Conservation (phyloP, 53 echinoderm and acorn worm species). For the Hippasteria phrygiana region DNA sequence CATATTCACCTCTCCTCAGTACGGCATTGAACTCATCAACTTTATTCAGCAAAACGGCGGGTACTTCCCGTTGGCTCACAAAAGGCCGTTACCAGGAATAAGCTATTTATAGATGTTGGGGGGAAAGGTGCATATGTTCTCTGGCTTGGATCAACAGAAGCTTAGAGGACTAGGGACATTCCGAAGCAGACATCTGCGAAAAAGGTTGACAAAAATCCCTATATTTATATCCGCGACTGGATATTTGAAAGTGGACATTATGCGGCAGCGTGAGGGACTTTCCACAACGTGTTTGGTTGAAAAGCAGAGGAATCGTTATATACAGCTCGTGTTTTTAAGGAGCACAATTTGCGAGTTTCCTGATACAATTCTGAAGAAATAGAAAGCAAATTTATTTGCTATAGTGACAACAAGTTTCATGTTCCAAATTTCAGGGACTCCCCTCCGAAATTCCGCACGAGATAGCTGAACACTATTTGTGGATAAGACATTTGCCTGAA, state of each 20-base stretch:
- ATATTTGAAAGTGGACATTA: neutral
- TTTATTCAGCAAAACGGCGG: neutral
- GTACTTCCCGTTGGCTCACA: constrained; percentile 21
- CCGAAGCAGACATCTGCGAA: neutral
- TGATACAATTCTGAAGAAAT: too few species aligned
- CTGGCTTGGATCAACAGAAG: too few species aligned
- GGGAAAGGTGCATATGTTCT: neutral
- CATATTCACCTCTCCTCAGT: neutral
- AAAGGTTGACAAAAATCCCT: neutral
- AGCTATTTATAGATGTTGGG: too few species aligned
- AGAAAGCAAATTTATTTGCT: too few species aligned
- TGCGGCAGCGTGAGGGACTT: neutral
- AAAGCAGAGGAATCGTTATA: neutral
- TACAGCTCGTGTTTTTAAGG: too few species aligned
- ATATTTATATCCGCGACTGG: neutral
- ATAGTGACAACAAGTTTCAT: too few species aligned
- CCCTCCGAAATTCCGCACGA: too few species aligned
- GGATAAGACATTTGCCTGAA: too few species aligned
- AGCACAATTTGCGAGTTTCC: too few species aligned
- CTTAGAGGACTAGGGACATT: constrained; percentile 13
- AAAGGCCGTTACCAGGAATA: constrained; percentile 32
- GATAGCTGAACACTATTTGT: too few species aligned
- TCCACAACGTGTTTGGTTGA: neutral
- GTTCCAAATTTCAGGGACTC: too few species aligned
- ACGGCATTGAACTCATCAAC: constrained; percentile 1